A percentile compares a stretch with the other conserved stretches of the same genome.
These are phyloP conservation scores for Ectropis grisescens DNA, from an alignment of 1,140 invertebrate genomes.

Conservation along the genomic window DNA sequence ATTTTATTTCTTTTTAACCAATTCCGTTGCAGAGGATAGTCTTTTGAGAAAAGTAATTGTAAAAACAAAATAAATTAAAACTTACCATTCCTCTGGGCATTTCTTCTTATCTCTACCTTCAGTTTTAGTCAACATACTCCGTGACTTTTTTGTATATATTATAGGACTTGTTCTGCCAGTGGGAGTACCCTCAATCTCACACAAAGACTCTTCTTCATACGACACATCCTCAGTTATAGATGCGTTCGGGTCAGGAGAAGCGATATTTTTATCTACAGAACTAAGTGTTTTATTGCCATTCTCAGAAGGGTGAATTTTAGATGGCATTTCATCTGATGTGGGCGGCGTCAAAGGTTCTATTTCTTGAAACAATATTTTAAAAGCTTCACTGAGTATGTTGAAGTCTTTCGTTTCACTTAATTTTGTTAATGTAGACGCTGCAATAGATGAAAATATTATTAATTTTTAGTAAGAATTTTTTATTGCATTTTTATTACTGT, in stretches of 20 bases:
- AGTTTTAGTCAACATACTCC: slow-evolving; percentile 5
- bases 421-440: slow-evolving; percentile 35
- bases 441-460: slow-evolving; percentile 8
- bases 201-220: slow-evolving; percentile 24
- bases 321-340: slow-evolving; percentile 7
- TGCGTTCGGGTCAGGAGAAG: too few relatives aligned
- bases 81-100: slow-evolving; percentile 41
- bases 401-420: slow-evolving; percentile 41
- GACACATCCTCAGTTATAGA: slow-evolving; percentile 9
- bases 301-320: background rate
- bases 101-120: slow-evolving; percentile 46
- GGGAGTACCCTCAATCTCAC: slow-evolving; percentile 43
- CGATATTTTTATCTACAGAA: background rate
- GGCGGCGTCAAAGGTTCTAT: slow-evolving; percentile 2
- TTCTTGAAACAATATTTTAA: slow-evolving; percentile 40
- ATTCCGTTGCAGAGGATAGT: too few relatives aligned
- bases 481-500: too few relatives aligned
- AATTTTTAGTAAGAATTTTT: background rate
- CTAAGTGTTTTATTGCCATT: slow-evolving; percentile 2
- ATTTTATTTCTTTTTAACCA: too few relatives aligned
- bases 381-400: slow-evolving; percentile 26
- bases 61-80: slow-evolving; percentile 1
- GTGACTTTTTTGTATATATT: slow-evolving; percentile 34
- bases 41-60: too few relatives aligned
- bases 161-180: slow-evolving; percentile 46